A percentile compares a stretch with the other conserved stretches of the same genome.
These are phyloP conservation scores for Protula sp. DNA, from an alignment of 2,888 invertebrate species.

Conservation along the genomic window DNA sequence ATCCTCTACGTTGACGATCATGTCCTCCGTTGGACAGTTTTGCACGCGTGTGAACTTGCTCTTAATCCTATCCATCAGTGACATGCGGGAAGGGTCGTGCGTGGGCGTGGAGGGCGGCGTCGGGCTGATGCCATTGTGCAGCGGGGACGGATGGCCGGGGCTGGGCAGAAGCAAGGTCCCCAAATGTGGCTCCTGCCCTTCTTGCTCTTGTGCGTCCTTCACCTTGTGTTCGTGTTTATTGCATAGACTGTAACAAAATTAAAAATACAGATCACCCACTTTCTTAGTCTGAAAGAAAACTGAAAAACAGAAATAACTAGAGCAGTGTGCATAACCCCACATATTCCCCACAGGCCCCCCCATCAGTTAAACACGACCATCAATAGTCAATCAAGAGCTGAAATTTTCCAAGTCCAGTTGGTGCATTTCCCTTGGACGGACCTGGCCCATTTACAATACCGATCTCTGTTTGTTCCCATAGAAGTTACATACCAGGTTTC, in stretches of 20 bases:
- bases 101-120: not conserved
- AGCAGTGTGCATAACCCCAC: no score
- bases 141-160: not conserved
- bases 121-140: not conserved
- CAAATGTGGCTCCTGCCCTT: not conserved
- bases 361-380: no score
- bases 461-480: no score
- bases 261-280: slow-evolving; percentile 4
- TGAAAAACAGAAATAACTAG: no score
- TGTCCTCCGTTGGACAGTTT: not conserved
- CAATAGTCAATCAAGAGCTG: no score
- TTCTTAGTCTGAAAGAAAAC: not conserved
- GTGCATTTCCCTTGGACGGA: no score
- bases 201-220: not conserved
- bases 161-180: not conserved
- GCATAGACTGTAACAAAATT: not conserved
- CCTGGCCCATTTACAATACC: no score
- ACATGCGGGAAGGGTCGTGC: slow-evolving; percentile 11
- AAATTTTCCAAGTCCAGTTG: no score
- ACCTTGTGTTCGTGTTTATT: not conserved
- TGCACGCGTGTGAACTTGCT: slow-evolving; percentile 26
- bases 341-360: no score
- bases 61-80: slow-evolving; percentile 36
- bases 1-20: slow-evolving; percentile 5
- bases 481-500: no score